These are phyloP conservation scores for Eubucco bourcierii DNA, from an alignment of 2,113 vertebrate species.

Conservation along the genomic window DNA sequence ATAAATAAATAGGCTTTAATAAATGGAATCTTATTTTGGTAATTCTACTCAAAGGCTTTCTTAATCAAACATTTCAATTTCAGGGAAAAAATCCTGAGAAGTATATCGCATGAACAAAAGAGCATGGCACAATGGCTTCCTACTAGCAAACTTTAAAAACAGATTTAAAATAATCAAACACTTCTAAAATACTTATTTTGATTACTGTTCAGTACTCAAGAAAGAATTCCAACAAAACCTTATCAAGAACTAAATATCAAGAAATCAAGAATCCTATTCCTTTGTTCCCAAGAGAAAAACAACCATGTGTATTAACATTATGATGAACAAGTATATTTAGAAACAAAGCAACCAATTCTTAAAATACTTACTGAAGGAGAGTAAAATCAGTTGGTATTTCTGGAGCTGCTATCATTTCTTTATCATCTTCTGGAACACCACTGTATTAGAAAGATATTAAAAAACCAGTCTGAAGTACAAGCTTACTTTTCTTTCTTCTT, in stretches of 20 bases:
- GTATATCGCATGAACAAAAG: neutral
- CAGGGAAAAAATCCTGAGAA: neutral
- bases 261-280: neutral
- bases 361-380: slow-evolving; percentile 91
- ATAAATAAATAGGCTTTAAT: neutral
- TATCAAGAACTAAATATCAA: neutral
- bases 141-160: neutral
- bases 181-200: neutral
- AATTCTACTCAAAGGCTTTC: neutral
- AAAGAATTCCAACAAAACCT: neutral
- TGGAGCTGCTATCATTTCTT: slow-evolving; percentile 99
- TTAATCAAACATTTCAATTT: neutral
- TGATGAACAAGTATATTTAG: neutral
- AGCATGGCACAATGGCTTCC: neutral
- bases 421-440: slow-evolving; percentile 95
- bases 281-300: neutral
- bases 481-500: slow-evolving; percentile 67
- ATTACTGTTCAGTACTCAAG: neutral
- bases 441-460: slow-evolving; percentile 80
- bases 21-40: neutral
- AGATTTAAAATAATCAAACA: neutral
- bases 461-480: slow-evolving; percentile 69
- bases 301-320: neutral
- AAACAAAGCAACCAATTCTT: neutral
- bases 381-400: slow-evolving; percentile 97